These are phyloP conservation scores for Corythornis vintsioides DNA, from an alignment of 2,113 vertebrate genomes.

Conservation along the genomic window DNA sequence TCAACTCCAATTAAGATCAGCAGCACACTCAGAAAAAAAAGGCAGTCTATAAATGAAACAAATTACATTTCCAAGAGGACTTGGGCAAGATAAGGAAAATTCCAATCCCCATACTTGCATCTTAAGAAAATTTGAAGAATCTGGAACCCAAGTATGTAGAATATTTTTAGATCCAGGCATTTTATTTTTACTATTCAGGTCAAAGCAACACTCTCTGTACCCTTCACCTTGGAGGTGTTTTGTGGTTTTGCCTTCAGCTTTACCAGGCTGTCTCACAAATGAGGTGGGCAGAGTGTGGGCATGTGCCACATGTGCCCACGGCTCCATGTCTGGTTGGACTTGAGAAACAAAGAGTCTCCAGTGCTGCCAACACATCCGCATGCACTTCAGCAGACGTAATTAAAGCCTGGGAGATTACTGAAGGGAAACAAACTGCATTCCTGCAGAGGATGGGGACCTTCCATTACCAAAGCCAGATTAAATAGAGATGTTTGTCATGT, in stretches of 20 bases:
- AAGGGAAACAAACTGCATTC: neutral
- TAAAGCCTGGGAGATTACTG: neutral
- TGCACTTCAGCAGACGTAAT: neutral
- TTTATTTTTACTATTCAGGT: neutral
- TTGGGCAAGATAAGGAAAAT: neutral
- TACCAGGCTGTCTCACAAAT: neutral
- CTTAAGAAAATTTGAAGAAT: neutral
- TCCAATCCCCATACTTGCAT: neutral
- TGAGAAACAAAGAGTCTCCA: neutral
- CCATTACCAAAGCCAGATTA: neutral
- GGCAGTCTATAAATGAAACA: neutral
- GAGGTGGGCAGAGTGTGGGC: neutral
- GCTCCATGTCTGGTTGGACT: neutral
- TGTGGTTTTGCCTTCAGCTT: neutral
- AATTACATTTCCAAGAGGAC: neutral
- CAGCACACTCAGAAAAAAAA: neutral
- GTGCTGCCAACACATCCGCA: neutral
- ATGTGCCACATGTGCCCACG: accelerated
- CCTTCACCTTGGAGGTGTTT: neutral
- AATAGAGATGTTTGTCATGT: neutral
- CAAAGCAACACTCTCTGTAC: neutral
- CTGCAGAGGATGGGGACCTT: neutral
- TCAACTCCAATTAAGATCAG: neutral
- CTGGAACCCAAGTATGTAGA: neutral
- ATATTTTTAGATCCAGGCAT: neutral